Base-by-base conservation (phyloP, 1,140 invertebrate species). In the Harpegnathos saltator region DNA sequence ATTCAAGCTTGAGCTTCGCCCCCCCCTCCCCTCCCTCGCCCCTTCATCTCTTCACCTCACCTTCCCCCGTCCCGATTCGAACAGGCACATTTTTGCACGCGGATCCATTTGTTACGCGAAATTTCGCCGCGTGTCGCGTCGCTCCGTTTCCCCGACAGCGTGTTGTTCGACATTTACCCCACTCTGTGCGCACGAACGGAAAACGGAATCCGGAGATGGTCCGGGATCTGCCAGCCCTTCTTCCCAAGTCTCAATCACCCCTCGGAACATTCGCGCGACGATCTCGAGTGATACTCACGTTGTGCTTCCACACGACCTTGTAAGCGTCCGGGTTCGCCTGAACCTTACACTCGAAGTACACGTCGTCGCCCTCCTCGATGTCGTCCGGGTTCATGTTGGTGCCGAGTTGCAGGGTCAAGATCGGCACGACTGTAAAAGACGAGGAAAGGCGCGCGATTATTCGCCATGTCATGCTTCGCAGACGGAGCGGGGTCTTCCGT, bases 281-380 rank as follows among this genome's bases (percentile, higher is more conserved):
- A 44, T 44, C 38, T 44, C 38, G 38, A 5, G 9, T 9, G 38
- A 44, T 44, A 97, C 97, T 97, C 95, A 98, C 98, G 93, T 98
- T 98, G 94, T 98, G 98, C 91, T 97, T 97, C 98, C 98, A 98
- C 56, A 97, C 95, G 85, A 98, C 97, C 96, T 98, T 98, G 92
- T 98, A 98, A 89, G 97, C 97, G 61, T 95, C 95, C 9, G 98
- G 98, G 95, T 98, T 98, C 77, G 97, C 97, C 90, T 96, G 96
- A 80, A 98, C 97, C 91, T 97, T 96, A 94, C 98, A 98, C 93
- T 97, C 97, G 91, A 98, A 98, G 92, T 98, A 98, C 71, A 98
- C 97, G 94, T 98, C 97, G 91, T 98, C 97, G 58, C 97, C 97
- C 94, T 98, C 97, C 92, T 97, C 97, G 86, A 98, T 98, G 93